Evolutionary conservation across 2,888 invertebrate genomes (phyloP).

Genomic region (Acrocyrtus sp.): DNA sequence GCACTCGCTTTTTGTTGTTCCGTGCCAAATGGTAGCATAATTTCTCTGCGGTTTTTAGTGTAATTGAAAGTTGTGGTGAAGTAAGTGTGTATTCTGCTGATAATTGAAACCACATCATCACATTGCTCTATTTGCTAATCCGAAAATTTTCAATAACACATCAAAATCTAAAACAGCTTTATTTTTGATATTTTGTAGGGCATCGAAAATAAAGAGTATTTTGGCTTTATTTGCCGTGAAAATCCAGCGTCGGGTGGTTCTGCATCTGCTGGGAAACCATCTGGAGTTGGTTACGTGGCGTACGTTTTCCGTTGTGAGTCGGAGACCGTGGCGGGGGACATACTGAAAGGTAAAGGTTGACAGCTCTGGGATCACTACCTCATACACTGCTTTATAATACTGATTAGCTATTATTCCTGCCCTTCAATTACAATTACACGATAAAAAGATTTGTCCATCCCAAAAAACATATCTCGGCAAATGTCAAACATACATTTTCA

Average conservation of each 20-base stretch:
- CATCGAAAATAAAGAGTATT: slow-evolving; percentile 82
- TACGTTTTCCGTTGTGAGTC: slow-evolving; percentile 92
- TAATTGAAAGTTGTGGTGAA: too few species aligned
- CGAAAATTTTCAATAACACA: too few species aligned
- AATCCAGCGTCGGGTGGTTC: slow-evolving; percentile 63
- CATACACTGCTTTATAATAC: too few species aligned
- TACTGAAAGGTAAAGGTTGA: slow-evolving; percentile 74
- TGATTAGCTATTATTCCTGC: too few species aligned
- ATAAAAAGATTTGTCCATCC: not conserved
- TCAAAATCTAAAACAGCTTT: not conserved
- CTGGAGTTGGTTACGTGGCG: slow-evolving; percentile 77
- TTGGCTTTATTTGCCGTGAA: slow-evolving; percentile 94
- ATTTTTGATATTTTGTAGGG: slow-evolving; percentile 71
- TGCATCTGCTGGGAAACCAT: slow-evolving; percentile 57
- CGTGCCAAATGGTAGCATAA: not conserved
- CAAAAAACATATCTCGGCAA: not conserved
- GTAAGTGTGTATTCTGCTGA: too few species aligned
- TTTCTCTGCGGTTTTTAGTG: not conserved
- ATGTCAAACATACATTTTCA: not conserved
- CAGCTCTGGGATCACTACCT: too few species aligned
- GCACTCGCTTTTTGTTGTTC: too few species aligned
- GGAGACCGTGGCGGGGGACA: slow-evolving; percentile 81
- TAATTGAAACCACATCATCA: too few species aligned
- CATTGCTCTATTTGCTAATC: too few species aligned
- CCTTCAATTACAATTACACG: too few species aligned